Conservation (phyloP, 2,797 vertebrate species). For the Schizopygopsis pylzovi region DNA sequence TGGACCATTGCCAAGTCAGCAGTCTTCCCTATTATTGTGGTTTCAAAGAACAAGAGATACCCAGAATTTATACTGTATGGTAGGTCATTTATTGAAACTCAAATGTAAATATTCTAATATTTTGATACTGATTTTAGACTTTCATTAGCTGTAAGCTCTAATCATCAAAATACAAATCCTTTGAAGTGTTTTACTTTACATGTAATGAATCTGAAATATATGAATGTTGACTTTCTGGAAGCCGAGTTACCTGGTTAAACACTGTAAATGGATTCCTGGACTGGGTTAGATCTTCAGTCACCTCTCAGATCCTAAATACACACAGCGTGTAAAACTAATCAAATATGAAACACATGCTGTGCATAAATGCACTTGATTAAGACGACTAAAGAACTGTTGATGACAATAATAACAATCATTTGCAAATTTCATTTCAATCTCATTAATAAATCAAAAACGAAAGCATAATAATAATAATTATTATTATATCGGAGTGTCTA, state of each 20-base stretch:
- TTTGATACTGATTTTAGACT: too few relatives aligned
- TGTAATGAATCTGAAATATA: too few relatives aligned
- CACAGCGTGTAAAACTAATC: not conserved
- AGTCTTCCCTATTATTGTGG: too few relatives aligned
- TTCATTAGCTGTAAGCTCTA: too few relatives aligned
- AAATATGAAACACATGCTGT: not conserved
- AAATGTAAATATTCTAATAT: too few relatives aligned
- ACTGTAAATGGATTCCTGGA: not conserved
- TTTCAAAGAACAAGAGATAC: too few relatives aligned
- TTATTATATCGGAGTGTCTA: too few relatives aligned
- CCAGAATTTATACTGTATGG: too few relatives aligned
- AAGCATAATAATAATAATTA: not conserved
- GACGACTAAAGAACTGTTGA: not conserved
- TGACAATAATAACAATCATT: not conserved
- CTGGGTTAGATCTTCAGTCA: not conserved
- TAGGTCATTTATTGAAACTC: too few relatives aligned
- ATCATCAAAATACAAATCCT: too few relatives aligned
- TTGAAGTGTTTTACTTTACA: too few relatives aligned
- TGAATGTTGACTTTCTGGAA: not conserved
- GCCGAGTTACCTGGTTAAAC: not conserved
- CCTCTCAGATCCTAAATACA: not conserved
- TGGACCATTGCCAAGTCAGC: too few relatives aligned
- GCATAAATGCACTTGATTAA: conserved; percentile 7
- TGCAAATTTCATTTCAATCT: not conserved
- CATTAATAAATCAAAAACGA: not conserved